These are phyloP conservation scores for Euphysa ruthae DNA, from an alignment of 30 jellyfish, hydroid and myxozoan genomes.

Conservation along the genomic window DNA sequence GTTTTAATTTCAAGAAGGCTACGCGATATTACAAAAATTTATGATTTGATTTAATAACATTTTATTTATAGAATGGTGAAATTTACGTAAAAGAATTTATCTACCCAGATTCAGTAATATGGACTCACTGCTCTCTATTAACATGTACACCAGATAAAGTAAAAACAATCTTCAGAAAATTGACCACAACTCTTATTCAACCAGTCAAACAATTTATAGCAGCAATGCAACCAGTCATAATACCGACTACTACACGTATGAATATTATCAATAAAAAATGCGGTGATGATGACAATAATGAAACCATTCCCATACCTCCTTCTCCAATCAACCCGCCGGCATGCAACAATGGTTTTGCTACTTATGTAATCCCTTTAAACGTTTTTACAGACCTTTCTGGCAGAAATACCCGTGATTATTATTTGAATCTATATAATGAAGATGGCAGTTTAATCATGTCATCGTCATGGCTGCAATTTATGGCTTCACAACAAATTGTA, in stretches of 20 bases:
- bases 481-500: constrained; percentile 37
- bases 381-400: constrained; percentile 42
- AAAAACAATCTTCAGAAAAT: neutral
- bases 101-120: constrained; percentile 8
- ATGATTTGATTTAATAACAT: too few relatives aligned
- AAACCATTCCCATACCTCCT: constrained; percentile 25
- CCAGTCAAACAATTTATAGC: neutral
- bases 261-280: neutral
- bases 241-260: constrained; percentile 16
- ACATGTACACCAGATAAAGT: constrained; percentile 7
- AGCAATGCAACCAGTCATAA: constrained; percentile 19
- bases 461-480: constrained; percentile 27
- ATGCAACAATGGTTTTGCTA: constrained; percentile 71
- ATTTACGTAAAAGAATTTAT: constrained; percentile 14
- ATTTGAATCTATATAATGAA: constrained; percentile 4
- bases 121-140: constrained; percentile 24
- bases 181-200: neutral
- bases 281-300: constrained; percentile 9
- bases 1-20: too few relatives aligned
- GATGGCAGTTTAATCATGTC: constrained; percentile 8
- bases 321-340: constrained; percentile 25
- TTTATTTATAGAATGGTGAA: constrained; percentile 3
- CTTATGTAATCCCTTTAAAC: constrained; percentile 31
- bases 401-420: constrained; percentile 34
- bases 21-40: too few relatives aligned